Evolutionary conservation across 2,888 invertebrate species (phyloP).

Genomic region (Sesia apiformis): DNA sequence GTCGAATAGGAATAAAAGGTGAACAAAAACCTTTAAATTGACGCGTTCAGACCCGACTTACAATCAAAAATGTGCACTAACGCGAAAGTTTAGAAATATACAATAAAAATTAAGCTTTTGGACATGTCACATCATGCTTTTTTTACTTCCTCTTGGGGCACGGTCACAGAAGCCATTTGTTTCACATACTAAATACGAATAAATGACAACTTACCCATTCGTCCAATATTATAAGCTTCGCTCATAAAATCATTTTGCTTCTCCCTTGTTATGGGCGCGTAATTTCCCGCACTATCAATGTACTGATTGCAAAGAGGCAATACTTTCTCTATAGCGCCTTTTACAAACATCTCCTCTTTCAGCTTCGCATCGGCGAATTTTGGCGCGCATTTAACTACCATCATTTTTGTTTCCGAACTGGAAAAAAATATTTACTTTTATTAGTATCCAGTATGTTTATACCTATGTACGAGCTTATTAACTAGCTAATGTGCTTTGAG

Average conservation of each 20-base stretch:
- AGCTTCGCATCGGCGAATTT: slow-evolving; percentile 81
- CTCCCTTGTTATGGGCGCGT: slow-evolving; percentile 82
- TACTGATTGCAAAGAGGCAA: slow-evolving; percentile 90
- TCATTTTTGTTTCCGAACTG: slow-evolving; percentile 97
- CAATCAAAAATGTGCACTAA: no score
- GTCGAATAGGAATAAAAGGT: no score
- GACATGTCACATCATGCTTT: no score
- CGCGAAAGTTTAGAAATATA: no score
- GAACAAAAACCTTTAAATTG: no score
- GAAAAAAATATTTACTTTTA: not conserved
- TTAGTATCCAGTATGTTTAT: not conserved
- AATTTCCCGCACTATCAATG: slow-evolving; percentile 81
- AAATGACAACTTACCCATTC: slow-evolving; percentile 76
- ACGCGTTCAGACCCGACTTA: no score
- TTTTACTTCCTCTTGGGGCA: no score
- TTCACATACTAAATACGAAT: no score
- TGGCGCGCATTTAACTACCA: slow-evolving; percentile 95
- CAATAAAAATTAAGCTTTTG: no score
- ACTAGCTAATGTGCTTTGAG: no score
- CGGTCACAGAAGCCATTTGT: no score
- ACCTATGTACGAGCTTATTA: no score
- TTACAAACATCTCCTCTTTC: slow-evolving; percentile 91
- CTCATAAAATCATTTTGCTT: slow-evolving; percentile 87
- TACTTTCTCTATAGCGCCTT: slow-evolving; percentile 95
- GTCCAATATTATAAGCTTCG: slow-evolving; percentile 89